phyloP scores from a whole-genome alignment of 2,113 vertebrate species.

The Scalopus aquaticus region DNA sequence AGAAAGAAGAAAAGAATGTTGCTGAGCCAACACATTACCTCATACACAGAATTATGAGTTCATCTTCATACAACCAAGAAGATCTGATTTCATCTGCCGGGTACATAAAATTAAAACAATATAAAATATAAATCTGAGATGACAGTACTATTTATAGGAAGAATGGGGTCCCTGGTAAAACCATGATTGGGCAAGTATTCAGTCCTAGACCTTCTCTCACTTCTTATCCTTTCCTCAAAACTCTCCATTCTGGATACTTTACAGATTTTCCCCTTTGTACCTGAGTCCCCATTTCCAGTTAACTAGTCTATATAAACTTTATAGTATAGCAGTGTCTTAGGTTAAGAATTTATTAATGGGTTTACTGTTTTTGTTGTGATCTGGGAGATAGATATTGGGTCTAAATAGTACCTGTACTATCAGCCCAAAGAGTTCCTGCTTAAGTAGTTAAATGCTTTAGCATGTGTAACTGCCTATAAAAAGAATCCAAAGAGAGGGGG shows the following conservation, averaged over 20 bases:
- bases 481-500: background rate
- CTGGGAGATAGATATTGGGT: background rate
- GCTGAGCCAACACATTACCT: slow-evolving; percentile 64
- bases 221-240: background rate
- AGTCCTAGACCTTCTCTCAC: background rate
- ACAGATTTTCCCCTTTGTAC: background rate
- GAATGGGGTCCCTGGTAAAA: background rate
- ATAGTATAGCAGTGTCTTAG: background rate
- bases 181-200: background rate
- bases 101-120: slow-evolving; percentile 53
- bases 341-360: background rate
- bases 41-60: slow-evolving; percentile 76
- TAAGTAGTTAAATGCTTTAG: background rate
- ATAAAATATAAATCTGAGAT: background rate
- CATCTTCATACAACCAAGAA: slow-evolving; percentile 75
- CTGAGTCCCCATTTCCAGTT: background rate
- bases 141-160: background rate
- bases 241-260: background rate
- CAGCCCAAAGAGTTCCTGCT: background rate
- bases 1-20: slow-evolving; percentile 52
- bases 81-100: slow-evolving; percentile 54
- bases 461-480: background rate
- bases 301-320: background rate
- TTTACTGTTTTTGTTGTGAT: background rate
- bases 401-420: background rate